Conservation (phyloP, 2,888 invertebrate genomes). For the Balanococcus diminutus region DNA sequence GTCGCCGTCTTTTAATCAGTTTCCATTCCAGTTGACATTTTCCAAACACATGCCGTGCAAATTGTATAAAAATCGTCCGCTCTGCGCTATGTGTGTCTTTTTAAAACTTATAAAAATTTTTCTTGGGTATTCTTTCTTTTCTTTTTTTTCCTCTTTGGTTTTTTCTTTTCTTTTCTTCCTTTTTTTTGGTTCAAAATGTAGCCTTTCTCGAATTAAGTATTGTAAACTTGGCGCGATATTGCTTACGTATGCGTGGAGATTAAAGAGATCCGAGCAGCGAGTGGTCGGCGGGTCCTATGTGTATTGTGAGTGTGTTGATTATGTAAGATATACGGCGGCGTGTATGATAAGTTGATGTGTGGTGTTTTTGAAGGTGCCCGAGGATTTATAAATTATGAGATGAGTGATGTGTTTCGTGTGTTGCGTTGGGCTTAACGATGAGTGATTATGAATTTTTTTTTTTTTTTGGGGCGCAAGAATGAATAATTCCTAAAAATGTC, state of each 20-base stretch:
- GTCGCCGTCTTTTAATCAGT: slow-evolving; percentile 44
- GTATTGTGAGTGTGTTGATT: not conserved
- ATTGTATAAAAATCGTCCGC: not conserved
- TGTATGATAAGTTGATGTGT: not conserved
- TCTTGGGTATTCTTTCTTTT: not conserved
- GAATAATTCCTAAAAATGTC: too few relatives aligned
- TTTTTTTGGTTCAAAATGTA: not conserved
- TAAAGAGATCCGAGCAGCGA: not conserved
- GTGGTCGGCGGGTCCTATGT: not conserved
- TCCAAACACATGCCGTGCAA: slow-evolving; percentile 26
- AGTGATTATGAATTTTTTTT: not conserved
- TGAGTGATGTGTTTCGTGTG: not conserved
- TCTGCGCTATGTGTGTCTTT: not conserved
- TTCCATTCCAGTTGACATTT: slow-evolving; percentile 45
- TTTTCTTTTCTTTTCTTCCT: not conserved
- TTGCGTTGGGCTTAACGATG: not conserved
- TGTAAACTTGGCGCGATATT: not conserved
- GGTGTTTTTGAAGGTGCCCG: not conserved
- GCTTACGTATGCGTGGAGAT: not conserved
- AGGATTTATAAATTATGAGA: not conserved
- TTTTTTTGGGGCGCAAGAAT: too few relatives aligned
- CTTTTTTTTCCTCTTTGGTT: not conserved
- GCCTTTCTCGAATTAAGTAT: not conserved
- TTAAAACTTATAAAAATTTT: not conserved
- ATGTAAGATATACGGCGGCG: not conserved